Conservation (phyloP, 2,888 invertebrate species). For the Lissocephala sabroskyi region DNA sequence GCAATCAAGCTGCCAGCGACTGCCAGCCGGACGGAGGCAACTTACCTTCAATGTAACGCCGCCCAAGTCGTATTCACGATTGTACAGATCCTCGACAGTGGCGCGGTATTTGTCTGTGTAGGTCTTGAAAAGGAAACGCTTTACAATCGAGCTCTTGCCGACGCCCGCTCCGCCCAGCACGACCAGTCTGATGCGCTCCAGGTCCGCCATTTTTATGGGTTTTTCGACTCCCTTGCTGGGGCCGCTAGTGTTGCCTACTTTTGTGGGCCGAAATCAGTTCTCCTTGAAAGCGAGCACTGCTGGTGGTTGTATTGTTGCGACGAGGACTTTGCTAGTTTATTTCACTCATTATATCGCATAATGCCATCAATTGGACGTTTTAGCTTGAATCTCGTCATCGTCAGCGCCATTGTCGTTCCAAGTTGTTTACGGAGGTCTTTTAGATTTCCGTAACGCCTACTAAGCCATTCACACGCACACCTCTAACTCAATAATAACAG, state of each 20-base stretch:
- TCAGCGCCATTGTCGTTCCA: slow-evolving; percentile 2
- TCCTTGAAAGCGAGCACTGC: neutral
- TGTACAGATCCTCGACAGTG: slow-evolving; percentile 91
- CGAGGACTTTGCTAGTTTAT: too few relatives aligned
- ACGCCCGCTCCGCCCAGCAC: slow-evolving; percentile 87
- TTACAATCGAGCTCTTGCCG: slow-evolving; percentile 89
- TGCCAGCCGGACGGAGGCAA: too few relatives aligned
- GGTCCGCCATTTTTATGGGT: slow-evolving; percentile 76
- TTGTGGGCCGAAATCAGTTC: slow-evolving; percentile 28
- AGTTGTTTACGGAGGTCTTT: neutral
- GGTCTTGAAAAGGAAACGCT: slow-evolving; percentile 84
- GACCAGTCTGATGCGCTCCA: slow-evolving; percentile 86
- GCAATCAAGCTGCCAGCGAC: too few relatives aligned
- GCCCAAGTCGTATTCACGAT: slow-evolving; percentile 86
- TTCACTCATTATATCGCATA: too few relatives aligned
- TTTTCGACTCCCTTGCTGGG: neutral
- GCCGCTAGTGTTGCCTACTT: slow-evolving; percentile 10
- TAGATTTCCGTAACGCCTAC: neutral
- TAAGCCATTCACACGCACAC: neutral
- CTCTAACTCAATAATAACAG: slow-evolving; percentile 25
- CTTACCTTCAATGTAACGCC: slow-evolving; percentile 82
- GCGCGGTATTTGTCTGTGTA: slow-evolving; percentile 87
- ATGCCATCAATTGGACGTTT: slow-evolving; percentile 15
- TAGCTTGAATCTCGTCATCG: slow-evolving; percentile 39
- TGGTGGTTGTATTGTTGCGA: too few relatives aligned